Base-by-base conservation (phyloP, 2,113 vertebrate species). In the Bothrops jararaca region DNA sequence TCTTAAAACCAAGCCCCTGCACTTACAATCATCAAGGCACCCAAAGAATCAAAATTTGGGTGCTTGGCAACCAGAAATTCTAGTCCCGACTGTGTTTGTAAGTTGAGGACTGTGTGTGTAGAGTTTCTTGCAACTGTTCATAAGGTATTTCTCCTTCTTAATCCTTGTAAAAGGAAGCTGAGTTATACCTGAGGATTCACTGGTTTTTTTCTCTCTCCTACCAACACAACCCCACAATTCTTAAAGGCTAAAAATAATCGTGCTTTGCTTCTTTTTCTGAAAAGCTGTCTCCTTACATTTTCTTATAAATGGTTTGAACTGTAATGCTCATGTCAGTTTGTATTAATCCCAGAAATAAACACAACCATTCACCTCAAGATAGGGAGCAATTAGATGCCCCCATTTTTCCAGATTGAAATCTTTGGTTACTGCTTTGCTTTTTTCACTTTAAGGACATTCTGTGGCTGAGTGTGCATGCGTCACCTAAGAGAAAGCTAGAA, bases 271-370 rank as follows among this genome's bases (percentile, higher is more conserved):
- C 97, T 95, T 95, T 94, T 97, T 95, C 94, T 95, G 94, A 93
- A 95, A 94, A 96, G 15, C 92, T 97, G 94, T 95, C 96, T 87
- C 91, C 91, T 92, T 94, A 2, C n/a, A 95, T 97, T 97, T 97
- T 95, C 95, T 94, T 34, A 93, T 42, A 95, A 95, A 96, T 93
- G 88, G 80, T 88, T 89, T 96, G 95, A 95, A 97, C 96, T 96
- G 85, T 93, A 97, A 23, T 94, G 92, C 93, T 95, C 91, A 15
- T 15, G 95, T 97, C 95, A 97, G 94, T 88, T 92, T 95, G 29
- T 34, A 93, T 96, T 95, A 93, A 69, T 93, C 4, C 26, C 22
- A 93, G 56, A 94, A 92, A 89, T 87, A 95, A 97, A 94, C 86
- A 89, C 85, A 93, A 95, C 52, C 48, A 90, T 95, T 90, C 88